phyloP scores from a whole-genome alignment of 2,888 invertebrate genomes.

The Trachelus tabidus region DNA sequence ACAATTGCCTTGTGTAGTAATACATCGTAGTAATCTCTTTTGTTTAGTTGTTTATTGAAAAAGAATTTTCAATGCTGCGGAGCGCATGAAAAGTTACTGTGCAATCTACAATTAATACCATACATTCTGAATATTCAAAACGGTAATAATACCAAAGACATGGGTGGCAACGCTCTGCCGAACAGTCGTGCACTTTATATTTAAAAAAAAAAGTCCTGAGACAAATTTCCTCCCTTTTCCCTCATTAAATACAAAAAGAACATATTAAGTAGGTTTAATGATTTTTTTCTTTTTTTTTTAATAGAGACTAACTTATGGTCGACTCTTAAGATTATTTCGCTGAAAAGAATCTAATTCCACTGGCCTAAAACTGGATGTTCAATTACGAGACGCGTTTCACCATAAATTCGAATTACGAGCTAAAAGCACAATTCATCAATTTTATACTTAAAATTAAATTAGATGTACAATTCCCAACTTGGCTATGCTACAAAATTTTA shows the following conservation, averaged over 20 bases:
- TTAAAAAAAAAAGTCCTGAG: neutral
- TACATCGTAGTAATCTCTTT: slow-evolving; percentile 39
- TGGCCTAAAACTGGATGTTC: slow-evolving; percentile 40
- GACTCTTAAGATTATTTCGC: slow-evolving; percentile 25
- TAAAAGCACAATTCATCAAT: slow-evolving; percentile 21
- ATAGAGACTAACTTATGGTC: slow-evolving; percentile 20
- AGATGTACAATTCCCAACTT: slow-evolving; percentile 44
- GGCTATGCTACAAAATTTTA: slow-evolving; percentile 55
- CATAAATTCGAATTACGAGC: slow-evolving; percentile 31
- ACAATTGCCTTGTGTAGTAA: slow-evolving; percentile 45
- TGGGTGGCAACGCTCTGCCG: neutral
- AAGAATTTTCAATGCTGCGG: slow-evolving; percentile 3
- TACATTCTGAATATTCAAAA: neutral
- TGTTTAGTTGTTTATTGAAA: neutral
- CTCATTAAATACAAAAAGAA: slow-evolving; percentile 11
- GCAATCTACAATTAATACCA: neutral
- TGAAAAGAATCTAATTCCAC: slow-evolving; percentile 33
- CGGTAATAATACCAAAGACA: neutral
- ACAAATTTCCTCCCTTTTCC: slow-evolving; percentile 8
- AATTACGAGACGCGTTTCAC: slow-evolving; percentile 31
- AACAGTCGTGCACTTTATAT: neutral
- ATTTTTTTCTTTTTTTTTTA: slow-evolving; percentile 20
- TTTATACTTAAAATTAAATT: slow-evolving; percentile 37
- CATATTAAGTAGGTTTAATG: slow-evolving; percentile 2
- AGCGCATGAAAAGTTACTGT: neutral